Evolutionary conservation across 2,888 invertebrate genomes (phyloP), one percentile per base, ranked within the genome.

Genomic region (Cylindroiulus punctatus): DNA sequence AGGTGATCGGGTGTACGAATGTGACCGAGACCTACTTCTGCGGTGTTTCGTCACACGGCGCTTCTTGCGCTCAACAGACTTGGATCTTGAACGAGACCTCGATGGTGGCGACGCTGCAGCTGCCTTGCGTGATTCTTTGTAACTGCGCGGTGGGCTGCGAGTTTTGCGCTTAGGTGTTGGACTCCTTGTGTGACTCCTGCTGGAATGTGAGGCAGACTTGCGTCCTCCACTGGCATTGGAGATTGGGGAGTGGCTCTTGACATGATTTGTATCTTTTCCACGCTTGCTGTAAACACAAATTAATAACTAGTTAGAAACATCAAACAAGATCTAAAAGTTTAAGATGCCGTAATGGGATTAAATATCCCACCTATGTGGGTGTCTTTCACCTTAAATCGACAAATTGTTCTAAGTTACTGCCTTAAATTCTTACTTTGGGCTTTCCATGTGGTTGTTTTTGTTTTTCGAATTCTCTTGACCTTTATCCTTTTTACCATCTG

Each of bases 41-140:
- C 84, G 40, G n/a, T 87, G 84, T 26, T 87, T 87, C n/a, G 84
- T 81, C 42, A 65, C 81, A 1, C 86, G 84, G 44, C 81, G 87
- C 40, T 87, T 86, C 19, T 86, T 83, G 36, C 85, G 85, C n/a
- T 87, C 82, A 12, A 57, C 10, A 1, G 84, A 84, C 26, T 86
- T 86, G 5, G 92, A 91, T 84, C 91, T 89, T 85, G 90, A 86
- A 26, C 83, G 40, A 42, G 83, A 83, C 36, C 83, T 83, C 2
- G 83, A 83, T 40, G 40, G 30, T 14, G 76, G 76, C 14, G 76
- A 76, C 17, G 84, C 44, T 17, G 86, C 85, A n/a, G 84, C 32
- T 17, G 84, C 85, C 81, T 87, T 88, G 26, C 83, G 65, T 8
- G 84, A 81, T 19, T 87, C 87, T 83, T 88, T 87, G 83, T 88